Base-by-base conservation (phyloP, 2,888 invertebrate genomes). In the Cotesia congregata region DNA sequence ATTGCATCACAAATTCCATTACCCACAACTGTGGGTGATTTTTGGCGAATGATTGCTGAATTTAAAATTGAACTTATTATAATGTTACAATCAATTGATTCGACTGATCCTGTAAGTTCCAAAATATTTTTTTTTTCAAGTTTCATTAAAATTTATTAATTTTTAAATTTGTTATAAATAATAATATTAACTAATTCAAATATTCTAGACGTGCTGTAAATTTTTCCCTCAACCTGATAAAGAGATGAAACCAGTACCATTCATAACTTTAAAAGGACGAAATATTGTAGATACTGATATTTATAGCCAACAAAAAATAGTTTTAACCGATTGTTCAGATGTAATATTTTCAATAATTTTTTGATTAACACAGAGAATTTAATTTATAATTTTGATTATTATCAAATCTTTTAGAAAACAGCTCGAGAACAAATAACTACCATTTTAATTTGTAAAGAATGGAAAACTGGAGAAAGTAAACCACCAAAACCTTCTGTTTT, bases 1-100 rank as follows among this genome's bases (percentile, higher is more conserved):
- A 86, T 91, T 6, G 90, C 89, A 0, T 90, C 91, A 0, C 90
- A 91, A 79, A 86, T 90, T 62, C 91, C 91, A 0, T 74, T 91
- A 79, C 88, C 88, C 0, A 83, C 86, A n/a, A 91, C 91, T 1
- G 73, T 90, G 1, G 86, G 84, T 5, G 91, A 91, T 83, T 91
- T 91, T 78, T 91, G 91, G 91, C 86, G 90, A 79, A 83, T 91
- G 84, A 82, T 91, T 0, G 82, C 85, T 1, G 90, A 91, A 74
- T 84, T 88, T 50, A 85, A 88, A 72, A 83, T 88, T n/a, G 84
- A 86, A 67, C 83, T 89, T 0, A 86, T 91, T 40, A 82, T 91
- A 1, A 87, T 89, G 61, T 79, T 91, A 7, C 90, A 91, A 77
- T 85, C 85, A n/a, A 85, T 89, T 6, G 83, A 89, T 79, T 71